Evolutionary conservation across 2,888 invertebrate species (phyloP).

Genomic region (Formica aserva): DNA sequence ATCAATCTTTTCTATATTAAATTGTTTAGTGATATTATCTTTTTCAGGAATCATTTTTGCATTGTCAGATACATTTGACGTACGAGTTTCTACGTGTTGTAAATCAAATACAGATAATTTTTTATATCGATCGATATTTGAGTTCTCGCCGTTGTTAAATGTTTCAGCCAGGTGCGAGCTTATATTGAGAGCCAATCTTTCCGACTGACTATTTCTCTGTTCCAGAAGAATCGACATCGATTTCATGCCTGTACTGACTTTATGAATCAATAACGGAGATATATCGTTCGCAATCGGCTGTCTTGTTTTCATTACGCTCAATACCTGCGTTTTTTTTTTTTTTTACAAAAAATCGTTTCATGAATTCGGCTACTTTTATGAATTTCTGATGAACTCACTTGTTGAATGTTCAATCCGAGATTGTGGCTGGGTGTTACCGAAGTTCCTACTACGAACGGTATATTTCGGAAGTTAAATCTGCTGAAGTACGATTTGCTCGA

Average conservation of each 20-base stretch:
- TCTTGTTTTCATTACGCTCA: constrained; percentile 82
- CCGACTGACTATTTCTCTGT: constrained; percentile 60
- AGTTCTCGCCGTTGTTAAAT: not conserved
- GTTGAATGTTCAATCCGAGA: constrained; percentile 89
- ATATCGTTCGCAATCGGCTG: constrained; percentile 75
- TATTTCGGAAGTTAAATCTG: constrained; percentile 86
- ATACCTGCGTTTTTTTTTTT: constrained; percentile 70
- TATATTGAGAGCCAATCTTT: not conserved
- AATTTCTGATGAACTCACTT: constrained; percentile 82
- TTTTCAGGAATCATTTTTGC: constrained; percentile 17
- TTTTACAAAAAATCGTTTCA: constrained; percentile 23
- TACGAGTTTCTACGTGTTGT: not conserved
- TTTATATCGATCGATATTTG: not conserved
- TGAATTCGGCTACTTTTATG: not conserved
- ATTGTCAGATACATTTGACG: not conserved
- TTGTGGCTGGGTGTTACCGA: constrained; percentile 89
- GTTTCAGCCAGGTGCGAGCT: not conserved
- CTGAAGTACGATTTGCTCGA: constrained; percentile 87
- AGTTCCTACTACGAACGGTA: constrained; percentile 89
- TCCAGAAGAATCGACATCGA: constrained; percentile 77
- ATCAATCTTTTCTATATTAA: not conserved
- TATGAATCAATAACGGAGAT: constrained; percentile 79
- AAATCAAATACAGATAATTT: constrained; percentile 11
- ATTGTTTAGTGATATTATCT: not conserved
- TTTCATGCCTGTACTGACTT: constrained; percentile 78